A percentile compares a stretch with the other conserved stretches of the same genome.
These are phyloP conservation scores for Patiria pectinifera DNA, from an alignment of 53 echinoderm and acorn worm species.

Conservation along the genomic window DNA sequence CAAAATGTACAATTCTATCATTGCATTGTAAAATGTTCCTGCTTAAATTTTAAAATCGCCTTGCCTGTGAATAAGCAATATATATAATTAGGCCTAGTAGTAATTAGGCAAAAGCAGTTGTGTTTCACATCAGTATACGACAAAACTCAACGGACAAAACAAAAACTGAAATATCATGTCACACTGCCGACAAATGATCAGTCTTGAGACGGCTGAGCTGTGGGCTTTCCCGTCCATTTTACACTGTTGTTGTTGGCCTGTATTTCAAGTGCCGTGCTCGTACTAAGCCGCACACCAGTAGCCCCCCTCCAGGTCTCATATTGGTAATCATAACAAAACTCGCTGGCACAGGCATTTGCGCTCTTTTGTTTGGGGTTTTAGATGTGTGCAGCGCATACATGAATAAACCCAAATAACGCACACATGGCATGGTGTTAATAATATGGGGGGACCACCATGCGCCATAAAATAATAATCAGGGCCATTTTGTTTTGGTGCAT, in stretches of 20 bases:
- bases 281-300: background rate
- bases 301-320: constrained; percentile 50
- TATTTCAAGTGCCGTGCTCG: constrained; percentile 2
- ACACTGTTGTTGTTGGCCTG: constrained; percentile 5
- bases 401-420: constrained; percentile 46
- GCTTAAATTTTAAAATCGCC: too few relatives aligned
- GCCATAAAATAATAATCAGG: constrained; percentile 53
- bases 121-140: background rate
- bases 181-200: background rate
- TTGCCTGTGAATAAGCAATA: too few relatives aligned
- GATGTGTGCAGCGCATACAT: constrained; percentile 43
- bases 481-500: constrained; percentile 14
- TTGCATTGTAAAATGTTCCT: too few relatives aligned
- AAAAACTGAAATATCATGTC: background rate
- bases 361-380: constrained; percentile 62
- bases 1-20: too few relatives aligned
- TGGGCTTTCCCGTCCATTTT: background rate
- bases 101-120: background rate
- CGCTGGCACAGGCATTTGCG: constrained; percentile 51
- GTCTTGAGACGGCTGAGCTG: background rate
- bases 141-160: background rate
- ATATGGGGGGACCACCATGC: constrained; percentile 42
- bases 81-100: background rate
- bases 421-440: constrained; percentile 60
- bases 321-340: constrained; percentile 62